Percentiles rank a stretch among this genome's conserved stretches.
Conservation (phyloP, 2,888 invertebrate genomes). For the Mythimna pallens region DNA sequence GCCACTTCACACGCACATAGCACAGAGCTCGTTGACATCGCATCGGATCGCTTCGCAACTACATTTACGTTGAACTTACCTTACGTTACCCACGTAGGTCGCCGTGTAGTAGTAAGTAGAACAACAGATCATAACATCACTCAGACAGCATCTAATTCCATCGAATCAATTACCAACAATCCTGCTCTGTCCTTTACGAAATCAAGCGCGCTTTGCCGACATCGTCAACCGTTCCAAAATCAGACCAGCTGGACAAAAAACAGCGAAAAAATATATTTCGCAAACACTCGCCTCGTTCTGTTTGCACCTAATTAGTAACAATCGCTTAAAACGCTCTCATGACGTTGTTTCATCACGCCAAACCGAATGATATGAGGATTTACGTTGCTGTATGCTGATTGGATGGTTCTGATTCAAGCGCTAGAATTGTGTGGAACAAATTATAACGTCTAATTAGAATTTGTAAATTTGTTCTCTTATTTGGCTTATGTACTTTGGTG, state of each 20-base stretch:
- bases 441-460: constrained; percentile 48
- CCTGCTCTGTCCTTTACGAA: background rate
- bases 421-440: constrained; percentile 33
- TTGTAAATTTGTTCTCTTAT: constrained; percentile 22
- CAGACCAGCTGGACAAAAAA: constrained; percentile 13
- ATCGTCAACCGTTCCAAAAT: constrained; percentile 25
- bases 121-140: no score
- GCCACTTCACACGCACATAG: no score
- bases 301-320: constrained; percentile 68
- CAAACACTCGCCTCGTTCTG: constrained; percentile 44
- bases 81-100: no score
- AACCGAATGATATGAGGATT: constrained; percentile 59
- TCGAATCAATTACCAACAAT: background rate
- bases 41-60: no score
- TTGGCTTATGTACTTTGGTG: constrained; percentile 25
- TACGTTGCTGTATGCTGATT: constrained; percentile 54
- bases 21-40: no score
- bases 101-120: no score
- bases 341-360: constrained; percentile 58
- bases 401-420: constrained; percentile 45
- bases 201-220: background rate
- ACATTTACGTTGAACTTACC: no score
- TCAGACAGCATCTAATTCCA: background rate
- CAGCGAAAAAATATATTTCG: constrained; percentile 17
- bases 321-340: constrained; percentile 65